These are phyloP conservation scores for Arremon aurantiirostris DNA, from an alignment of 2,797 vertebrate genomes.

Conservation along the genomic window DNA sequence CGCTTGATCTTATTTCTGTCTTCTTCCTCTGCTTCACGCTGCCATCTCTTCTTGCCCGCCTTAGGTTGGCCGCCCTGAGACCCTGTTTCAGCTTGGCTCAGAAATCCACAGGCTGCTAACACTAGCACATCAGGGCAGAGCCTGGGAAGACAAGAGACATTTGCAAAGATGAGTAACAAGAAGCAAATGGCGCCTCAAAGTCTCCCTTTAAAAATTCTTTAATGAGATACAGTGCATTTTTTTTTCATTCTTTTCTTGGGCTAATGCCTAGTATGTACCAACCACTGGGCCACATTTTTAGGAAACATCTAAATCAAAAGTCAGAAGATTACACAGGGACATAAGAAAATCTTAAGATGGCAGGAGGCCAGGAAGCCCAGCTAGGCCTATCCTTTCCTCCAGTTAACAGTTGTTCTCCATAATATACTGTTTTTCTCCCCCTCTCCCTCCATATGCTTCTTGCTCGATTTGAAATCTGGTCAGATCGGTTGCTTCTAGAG, in stretches of 20 bases:
- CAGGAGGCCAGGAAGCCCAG: conserved; percentile 37
- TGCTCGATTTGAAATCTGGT: conserved; percentile 55
- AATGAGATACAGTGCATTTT: conserved; percentile 46
- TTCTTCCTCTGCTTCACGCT: background rate
- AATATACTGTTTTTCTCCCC: conserved; percentile 2
- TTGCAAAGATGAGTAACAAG: conserved; percentile 51
- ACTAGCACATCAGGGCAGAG: conserved; percentile 48
- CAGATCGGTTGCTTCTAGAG: conserved; percentile 43
- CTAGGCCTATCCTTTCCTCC: background rate
- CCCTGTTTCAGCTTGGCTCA: background rate
- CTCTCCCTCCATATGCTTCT: conserved; percentile 40
- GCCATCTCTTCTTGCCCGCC: background rate
- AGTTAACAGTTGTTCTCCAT: conserved; percentile 24
- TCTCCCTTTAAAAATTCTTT: conserved; percentile 63
- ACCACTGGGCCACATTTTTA: conserved; percentile 54
- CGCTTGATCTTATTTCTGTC: conserved; percentile 1
- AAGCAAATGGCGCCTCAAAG: conserved; percentile 51
- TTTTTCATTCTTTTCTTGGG: conserved; percentile 40
- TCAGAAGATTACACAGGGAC: conserved; percentile 50
- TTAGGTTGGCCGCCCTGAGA: background rate
- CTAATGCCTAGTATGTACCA: conserved; percentile 48
- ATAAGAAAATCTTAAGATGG: conserved; percentile 42
- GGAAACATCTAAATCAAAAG: conserved; percentile 65
- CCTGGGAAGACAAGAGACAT: conserved; percentile 22
- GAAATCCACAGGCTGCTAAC: conserved; percentile 59